Evolutionary conservation across 1,140 invertebrate genomes (phyloP), one percentile per base, ranked within the genome.

Genomic region (Nephila pilipes): DNA sequence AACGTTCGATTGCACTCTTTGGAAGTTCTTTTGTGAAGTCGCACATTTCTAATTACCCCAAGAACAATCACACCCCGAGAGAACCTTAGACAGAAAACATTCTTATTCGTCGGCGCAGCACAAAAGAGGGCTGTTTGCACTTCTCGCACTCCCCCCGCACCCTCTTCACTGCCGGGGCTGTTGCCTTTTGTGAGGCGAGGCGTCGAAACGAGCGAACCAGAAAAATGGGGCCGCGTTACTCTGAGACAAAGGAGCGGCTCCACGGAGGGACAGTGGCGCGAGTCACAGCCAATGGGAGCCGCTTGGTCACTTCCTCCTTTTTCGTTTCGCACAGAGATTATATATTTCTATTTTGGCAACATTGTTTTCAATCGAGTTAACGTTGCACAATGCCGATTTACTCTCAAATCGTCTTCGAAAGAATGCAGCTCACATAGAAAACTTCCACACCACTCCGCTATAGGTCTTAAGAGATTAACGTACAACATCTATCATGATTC

Each of bases 11-110:
- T 16, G 75, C n/a, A 55, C 88, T 90, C 88, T 90, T 90, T 58
- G n/a, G 14, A 80, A 90, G 75, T 90, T 90, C 88, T 90, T 90
- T 90, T 80, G 69, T 90, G 32, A 63, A 36, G 58, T n/a, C 46
- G 38, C 69, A 36, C 63, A 79, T 75, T 75, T 89, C 85, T 87
- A 87, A 87, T 87, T 87, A 87, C 85, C 46, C 85, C 85, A 88
- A 88, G 85, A 88, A 80, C 75, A 90, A 90, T 90, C 75, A 58
- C 29, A 32, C 22, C 29, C 38, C 65, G 29, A 46, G 69, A 90
- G 36, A 58, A 57, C 69, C 65, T 69, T 36, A 29, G 46, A 46
- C 46, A 46, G 87, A 54, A 63, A 46, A 79, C 36, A 54, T 57
- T 87, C 85, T 87, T 87, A 60, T 87, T 87, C 85, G 85, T 20